Conservation (phyloP, 2,888 invertebrate genomes). For the Tethea ocularis region DNA sequence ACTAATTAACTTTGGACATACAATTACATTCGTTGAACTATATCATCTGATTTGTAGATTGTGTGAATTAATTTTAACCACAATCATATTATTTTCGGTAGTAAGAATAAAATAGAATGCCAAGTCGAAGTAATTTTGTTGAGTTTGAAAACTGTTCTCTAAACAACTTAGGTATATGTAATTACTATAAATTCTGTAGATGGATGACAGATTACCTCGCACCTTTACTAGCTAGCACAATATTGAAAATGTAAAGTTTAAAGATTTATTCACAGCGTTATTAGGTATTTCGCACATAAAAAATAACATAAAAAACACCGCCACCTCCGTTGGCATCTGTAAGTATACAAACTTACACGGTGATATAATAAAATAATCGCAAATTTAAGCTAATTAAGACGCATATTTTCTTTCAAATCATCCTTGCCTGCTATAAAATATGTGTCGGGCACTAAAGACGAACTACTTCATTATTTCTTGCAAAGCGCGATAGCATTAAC, state of each 20-base stretch:
- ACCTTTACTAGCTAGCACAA: not conserved
- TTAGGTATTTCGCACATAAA: constrained; percentile 22
- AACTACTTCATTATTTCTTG: not conserved
- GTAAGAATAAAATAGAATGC: no score
- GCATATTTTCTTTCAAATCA: not conserved
- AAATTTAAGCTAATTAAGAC: not conserved
- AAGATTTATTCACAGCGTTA: constrained; percentile 12
- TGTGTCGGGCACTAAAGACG: not conserved
- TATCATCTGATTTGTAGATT: no score
- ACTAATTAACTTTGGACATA: no score
- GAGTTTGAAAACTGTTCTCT: no score
- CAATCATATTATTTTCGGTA: no score
- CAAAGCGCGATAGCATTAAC: not conserved
- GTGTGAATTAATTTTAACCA: no score
- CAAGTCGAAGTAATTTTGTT: no score
- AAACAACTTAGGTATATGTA: no score
- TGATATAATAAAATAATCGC: not conserved
- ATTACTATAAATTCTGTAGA: no score
- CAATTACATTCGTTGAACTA: no score
- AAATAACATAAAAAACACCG: constrained; percentile 16
- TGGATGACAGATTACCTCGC: no score
- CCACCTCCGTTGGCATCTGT: constrained; percentile 35
- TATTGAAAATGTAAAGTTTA: not conserved
- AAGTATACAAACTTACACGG: constrained; percentile 11
- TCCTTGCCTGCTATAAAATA: not conserved